Base-by-base conservation (phyloP, 2,797 vertebrate species). In the Orestias chungarensis region DNA sequence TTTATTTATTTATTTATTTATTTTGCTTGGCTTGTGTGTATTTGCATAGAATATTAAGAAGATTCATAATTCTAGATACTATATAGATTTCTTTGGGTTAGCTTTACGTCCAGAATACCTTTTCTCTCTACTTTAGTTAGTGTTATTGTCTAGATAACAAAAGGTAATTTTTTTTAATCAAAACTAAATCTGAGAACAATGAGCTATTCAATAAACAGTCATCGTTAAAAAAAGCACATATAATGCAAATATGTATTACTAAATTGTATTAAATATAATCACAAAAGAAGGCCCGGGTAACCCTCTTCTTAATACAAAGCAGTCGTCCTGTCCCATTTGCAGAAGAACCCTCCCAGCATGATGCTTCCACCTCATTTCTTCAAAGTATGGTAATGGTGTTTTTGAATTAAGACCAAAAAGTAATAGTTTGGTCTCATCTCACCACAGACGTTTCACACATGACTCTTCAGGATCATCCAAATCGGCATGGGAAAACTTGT, bases 11-110 rank as follows among this genome's bases (percentile, higher is more conserved):
- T n/a, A 3, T n/a, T n/a, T 10, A 1, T 11, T 9, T 50, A n/a
- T n/a, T 20, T 8, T 15, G 9, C 6, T 84, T 67, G 77, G 66
- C 66, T 43, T 66, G 42, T 46, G 66, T 87, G 54, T 82, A 76
- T 91, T 82, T 84, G 72, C 54, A 84, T 80, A 67, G 59, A 82
- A 80, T 76, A 78, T 82, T 86, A 86, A 77, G 70, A 81, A 88
- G 82, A 86, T 86, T 81, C 67, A 77, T 76, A 78, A 79, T 73
- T 44, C n/a, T 52, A 72, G 66, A 70, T 66, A 23, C 47, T n/a
- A 71, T 61, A 55, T 25, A 71, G 23, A 73, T 71, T 14, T 71
- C 44, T 0, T 0, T 42, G 6, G 25, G 54, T 49, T 50, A 31
- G 43, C 40, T 64, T 46, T 12, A 6, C 71, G 67, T 57, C 59